These are phyloP conservation scores for Apteryx mantelli DNA, from an alignment of 2,113 vertebrate species.

Conservation along the genomic window DNA sequence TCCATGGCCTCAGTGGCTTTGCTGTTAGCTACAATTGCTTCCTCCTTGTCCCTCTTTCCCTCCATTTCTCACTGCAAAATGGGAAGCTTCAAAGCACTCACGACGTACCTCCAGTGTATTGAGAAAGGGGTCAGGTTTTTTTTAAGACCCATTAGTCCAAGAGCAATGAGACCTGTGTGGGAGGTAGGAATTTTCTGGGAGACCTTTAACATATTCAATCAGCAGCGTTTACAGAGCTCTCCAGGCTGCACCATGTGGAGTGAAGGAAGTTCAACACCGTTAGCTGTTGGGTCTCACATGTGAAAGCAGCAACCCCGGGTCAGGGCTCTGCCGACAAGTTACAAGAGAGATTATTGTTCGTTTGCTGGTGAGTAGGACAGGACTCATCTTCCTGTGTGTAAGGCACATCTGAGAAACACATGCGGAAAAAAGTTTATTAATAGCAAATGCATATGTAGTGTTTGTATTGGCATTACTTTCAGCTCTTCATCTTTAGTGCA, in stretches of 20 bases:
- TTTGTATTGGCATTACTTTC: neutral
- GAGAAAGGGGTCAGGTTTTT: neutral
- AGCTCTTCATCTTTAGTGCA: neutral
- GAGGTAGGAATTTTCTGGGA: neutral
- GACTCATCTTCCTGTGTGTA: neutral
- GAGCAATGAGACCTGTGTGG: neutral
- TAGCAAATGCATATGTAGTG: too few relatives aligned
- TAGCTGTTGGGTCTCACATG: neutral
- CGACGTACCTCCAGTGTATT: neutral
- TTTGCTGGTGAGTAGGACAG: neutral
- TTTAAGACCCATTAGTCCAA: neutral
- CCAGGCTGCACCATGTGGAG: neutral
- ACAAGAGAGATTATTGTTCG: neutral
- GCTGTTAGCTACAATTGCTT: neutral
- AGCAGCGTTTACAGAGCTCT: neutral
- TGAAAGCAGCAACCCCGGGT: neutral
- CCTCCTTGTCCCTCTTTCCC: neutral
- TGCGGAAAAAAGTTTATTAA: neutral
- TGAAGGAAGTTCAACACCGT: neutral
- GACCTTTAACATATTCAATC: accelerated
- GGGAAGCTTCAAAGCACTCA: neutral
- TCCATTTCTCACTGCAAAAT: neutral
- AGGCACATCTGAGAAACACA: neutral
- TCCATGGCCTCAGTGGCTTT: neutral
- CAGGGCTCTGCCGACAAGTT: neutral